Conservation (phyloP, 2,797 vertebrate species). For the Mallotus villosus region DNA sequence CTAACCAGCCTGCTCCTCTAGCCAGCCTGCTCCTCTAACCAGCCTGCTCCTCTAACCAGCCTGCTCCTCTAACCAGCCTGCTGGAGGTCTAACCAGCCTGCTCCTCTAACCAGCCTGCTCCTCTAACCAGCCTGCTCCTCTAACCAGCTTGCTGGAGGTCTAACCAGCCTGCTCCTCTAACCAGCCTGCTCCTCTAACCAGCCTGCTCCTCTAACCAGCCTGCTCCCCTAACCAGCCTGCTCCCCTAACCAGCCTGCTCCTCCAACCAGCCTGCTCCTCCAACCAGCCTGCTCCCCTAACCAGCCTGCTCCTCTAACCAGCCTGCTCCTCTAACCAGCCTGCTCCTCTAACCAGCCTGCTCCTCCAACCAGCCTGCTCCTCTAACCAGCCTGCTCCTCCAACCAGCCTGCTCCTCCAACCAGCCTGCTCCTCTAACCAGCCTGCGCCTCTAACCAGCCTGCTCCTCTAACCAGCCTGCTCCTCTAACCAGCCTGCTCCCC, state of each 20-base stretch:
- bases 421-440: background rate
- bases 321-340: background rate
- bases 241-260: too few relatives aligned
- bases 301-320: too few relatives aligned
- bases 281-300: too few relatives aligned
- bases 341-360: background rate
- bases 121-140: constrained; percentile 2
- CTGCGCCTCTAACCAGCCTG: background rate
- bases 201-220: too few relatives aligned
- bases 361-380: background rate
- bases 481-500: constrained; percentile 1
- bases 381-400: background rate
- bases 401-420: background rate
- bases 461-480: background rate
- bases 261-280: background rate
- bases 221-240: constrained; percentile 1
- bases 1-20: background rate
- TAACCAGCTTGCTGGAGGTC: too few relatives aligned
- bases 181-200: too few relatives aligned
- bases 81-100: background rate
- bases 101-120: background rate
- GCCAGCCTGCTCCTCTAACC: background rate
- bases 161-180: too few relatives aligned
- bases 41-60: background rate
- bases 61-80: background rate